Percentiles rank a stretch among this genome's conserved stretches.
phyloP scores from a whole-genome alignment of 2,797 vertebrate genomes.

The Phylloscopus collybita region DNA sequence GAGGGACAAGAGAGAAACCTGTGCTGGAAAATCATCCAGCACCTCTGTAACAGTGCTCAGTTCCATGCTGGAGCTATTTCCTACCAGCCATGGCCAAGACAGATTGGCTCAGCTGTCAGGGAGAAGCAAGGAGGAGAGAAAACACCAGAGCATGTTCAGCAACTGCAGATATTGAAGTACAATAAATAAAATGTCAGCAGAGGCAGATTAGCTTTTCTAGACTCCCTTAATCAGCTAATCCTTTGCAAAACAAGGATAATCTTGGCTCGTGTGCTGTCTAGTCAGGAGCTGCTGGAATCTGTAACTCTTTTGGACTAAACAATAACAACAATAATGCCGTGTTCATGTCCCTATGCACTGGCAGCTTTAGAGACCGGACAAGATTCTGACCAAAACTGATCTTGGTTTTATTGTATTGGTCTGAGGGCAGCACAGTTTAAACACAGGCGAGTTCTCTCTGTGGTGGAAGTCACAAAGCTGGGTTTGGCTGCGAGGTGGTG shows the following conservation, averaged over 20 bases:
- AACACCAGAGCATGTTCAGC: not conserved
- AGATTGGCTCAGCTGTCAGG: not conserved
- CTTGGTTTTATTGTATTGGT: not conserved
- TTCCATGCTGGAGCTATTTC: not conserved
- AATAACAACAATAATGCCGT: not conserved
- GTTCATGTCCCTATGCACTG: not conserved
- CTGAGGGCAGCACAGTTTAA: not conserved
- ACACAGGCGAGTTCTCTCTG: not conserved
- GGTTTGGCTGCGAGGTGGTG: not conserved
- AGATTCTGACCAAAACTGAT: not conserved
- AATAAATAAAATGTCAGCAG: conserved; percentile 32
- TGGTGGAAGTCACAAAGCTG: not conserved
- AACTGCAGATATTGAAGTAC: not conserved
- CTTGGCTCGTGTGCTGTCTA: not conserved
- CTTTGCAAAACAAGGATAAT: conserved; percentile 20
- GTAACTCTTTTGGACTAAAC: not conserved
- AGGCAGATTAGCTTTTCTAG: not conserved
- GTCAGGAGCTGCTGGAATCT: not conserved
- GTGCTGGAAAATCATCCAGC: not conserved
- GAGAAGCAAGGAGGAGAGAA: not conserved
- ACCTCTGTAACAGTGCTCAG: not conserved
- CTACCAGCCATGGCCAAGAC: not conserved
- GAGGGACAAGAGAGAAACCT: not conserved
- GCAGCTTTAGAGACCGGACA: not conserved
- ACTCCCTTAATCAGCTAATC: not conserved